Percentiles rank a stretch among this genome's conserved stretches.
Evolutionary conservation across 1,140 invertebrate genomes (phyloP).

Genomic region (Brachionus paranguensis): DNA sequence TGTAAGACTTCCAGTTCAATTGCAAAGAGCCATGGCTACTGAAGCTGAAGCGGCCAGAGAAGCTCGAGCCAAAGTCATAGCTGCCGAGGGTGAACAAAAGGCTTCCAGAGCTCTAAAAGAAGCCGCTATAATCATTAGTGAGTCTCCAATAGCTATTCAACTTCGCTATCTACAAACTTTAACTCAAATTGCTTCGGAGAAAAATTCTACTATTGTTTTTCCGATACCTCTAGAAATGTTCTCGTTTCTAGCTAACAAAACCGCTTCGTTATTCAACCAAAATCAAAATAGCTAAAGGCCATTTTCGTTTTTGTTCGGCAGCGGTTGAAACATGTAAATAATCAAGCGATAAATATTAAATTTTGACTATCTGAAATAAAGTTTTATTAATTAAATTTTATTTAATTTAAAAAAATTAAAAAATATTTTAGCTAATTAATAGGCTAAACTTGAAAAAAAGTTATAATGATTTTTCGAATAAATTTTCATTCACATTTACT

Average conservation of each 20-base stretch:
- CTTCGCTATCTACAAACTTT: conserved; percentile 72
- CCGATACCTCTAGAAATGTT: conserved; percentile 86
- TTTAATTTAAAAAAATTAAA: too few species aligned
- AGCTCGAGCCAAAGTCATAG: conserved; percentile 48
- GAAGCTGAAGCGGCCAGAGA: conserved; percentile 51
- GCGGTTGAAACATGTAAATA: not conserved
- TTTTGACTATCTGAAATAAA: not conserved
- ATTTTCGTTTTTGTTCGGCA: not conserved
- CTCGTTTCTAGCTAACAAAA: conserved; percentile 24
- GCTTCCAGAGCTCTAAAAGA: conserved; percentile 40
- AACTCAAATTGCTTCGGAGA: conserved; percentile 89
- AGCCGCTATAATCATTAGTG: conserved; percentile 16
- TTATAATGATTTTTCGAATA: not conserved
- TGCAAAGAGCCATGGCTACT: conserved; percentile 52
- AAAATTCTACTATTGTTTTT: conserved; percentile 95
- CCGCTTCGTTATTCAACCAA: not conserved
- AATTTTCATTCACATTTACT: not conserved
- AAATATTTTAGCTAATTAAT: not conserved
- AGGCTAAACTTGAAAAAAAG: not conserved
- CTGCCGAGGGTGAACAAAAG: conserved; percentile 40
- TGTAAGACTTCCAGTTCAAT: conserved; percentile 45
- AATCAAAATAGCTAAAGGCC: not conserved
- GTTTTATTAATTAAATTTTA: not conserved
- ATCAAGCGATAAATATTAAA: not conserved
- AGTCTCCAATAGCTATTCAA: conserved; percentile 73